Evolutionary conservation across 1,140 invertebrate genomes (phyloP).

Genomic region (fruit fly (Drosophila melanogaster)): DNA sequence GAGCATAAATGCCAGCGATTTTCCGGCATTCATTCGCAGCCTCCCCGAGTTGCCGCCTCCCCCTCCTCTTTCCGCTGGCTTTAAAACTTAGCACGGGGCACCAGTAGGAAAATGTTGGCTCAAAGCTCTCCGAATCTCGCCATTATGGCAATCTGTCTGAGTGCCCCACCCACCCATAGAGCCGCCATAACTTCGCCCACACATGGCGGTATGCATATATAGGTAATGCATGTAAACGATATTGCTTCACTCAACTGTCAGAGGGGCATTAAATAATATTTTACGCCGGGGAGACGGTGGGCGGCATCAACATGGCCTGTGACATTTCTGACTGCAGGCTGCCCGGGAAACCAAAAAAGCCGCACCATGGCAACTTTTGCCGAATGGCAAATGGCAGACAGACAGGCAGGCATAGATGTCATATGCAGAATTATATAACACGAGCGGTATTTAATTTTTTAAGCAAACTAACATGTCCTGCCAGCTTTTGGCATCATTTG

Average conservation of each 20-base stretch:
- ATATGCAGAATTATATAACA: constrained; percentile 68
- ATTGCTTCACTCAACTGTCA: constrained; percentile 80
- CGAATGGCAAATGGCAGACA: constrained; percentile 1
- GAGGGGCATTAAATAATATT: constrained; percentile 81
- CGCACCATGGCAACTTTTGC: constrained; percentile 38
- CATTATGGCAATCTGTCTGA: constrained; percentile 69
- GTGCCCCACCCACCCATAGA: constrained; percentile 5
- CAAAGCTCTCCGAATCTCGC: constrained; percentile 14
- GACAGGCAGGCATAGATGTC: constrained; percentile 44
- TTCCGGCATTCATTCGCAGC: constrained; percentile 14
- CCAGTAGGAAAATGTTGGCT: constrained; percentile 28
- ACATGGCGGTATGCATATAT: constrained; percentile 28
- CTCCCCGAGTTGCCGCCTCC: neutral
- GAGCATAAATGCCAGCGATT: constrained; percentile 34
- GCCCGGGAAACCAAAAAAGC: constrained; percentile 35
- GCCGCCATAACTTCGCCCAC: neutral
- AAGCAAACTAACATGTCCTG: constrained; percentile 55
- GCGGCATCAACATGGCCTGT: constrained; percentile 45
- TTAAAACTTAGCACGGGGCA: constrained; percentile 10
- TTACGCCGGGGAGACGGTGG: constrained; percentile 34
- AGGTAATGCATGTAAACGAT: constrained; percentile 80
- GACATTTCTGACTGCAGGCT: constrained; percentile 79
- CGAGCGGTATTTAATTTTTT: constrained; percentile 71
- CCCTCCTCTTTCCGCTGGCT: neutral
- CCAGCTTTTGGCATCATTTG: constrained; percentile 17